These are phyloP conservation scores for Serripes groenlandicus DNA, from an alignment of 2,888 invertebrate species.

Conservation along the genomic window DNA sequence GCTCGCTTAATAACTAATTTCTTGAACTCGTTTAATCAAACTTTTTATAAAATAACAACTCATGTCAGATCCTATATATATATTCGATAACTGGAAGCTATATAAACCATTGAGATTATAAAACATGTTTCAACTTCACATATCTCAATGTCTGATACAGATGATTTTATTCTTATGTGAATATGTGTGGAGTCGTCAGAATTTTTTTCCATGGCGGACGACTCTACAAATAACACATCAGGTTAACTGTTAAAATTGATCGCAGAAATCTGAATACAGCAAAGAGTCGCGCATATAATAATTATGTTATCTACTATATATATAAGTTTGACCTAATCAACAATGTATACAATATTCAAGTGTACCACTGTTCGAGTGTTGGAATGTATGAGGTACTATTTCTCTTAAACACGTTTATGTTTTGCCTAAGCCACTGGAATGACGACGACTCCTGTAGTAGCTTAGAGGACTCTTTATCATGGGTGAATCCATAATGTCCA, in stretches of 20 bases:
- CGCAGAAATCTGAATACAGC: neutral
- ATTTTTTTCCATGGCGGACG: too few species aligned
- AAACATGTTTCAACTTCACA: too few species aligned
- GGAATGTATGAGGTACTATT: slow-evolving; percentile 22
- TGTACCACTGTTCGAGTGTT: slow-evolving; percentile 42
- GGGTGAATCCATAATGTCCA: slow-evolving; percentile 50
- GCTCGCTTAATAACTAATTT: too few species aligned
- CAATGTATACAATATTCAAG: slow-evolving; percentile 17
- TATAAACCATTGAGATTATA: too few species aligned
- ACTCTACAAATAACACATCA: neutral
- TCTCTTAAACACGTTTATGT: slow-evolving; percentile 61
- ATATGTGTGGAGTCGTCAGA: too few species aligned
- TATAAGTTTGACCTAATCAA: neutral
- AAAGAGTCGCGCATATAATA: neutral
- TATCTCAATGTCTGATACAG: too few species aligned
- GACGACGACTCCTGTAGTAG: slow-evolving; percentile 41
- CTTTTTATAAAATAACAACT: too few species aligned
- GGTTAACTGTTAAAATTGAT: neutral
- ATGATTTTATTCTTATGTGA: too few species aligned
- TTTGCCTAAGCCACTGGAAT: slow-evolving; percentile 60
- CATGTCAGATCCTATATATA: too few species aligned
- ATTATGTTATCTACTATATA: neutral
- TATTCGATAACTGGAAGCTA: too few species aligned
- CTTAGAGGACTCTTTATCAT: slow-evolving; percentile 46
- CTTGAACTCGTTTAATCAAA: too few species aligned